Base-by-base conservation (phyloP, 2,888 invertebrate genomes). In the Hirtodrosophila histrioides region DNA sequence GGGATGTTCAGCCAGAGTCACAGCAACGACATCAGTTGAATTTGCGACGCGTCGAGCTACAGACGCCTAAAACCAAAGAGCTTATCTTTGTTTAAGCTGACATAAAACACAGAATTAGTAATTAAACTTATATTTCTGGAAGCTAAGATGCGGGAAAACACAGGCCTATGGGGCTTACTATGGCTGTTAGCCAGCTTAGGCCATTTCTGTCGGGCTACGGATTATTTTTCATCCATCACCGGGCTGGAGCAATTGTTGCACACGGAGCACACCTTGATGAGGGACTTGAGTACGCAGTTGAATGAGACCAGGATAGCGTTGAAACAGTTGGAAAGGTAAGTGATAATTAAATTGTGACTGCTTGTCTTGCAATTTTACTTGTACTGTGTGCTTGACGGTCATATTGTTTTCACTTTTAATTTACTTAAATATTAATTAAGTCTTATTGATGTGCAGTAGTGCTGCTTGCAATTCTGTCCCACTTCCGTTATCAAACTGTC, bases 211-310 rank as follows among this genome's bases (percentile, higher is more conserved):
- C 57, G 44, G 23, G 75, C 84, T 5, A 58, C 85, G 55, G 75
- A 91, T 89, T 79, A 82, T 36, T 90, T 88, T 50, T 89, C 91
- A 10, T 89, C 91, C 29, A 74, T 90, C 11, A 84, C 81, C 9
- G 90, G 89, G 10, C 55, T 90, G 44, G 90, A 90, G 53, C 75
- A 75, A 31, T 54, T 90, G 12, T 46, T 90, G 29, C 78, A 83
- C 23, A 90, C 90, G 11, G 90, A 90, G 67, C 70, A 86, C 48
- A 73, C 78, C 35, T 57, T 90, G 40, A 49, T 87, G 56, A 29
- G 33, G 7, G 88, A 90, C 35, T 58, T 90, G 6, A 77, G 76
- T 11, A 37, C 78, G 6, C 88, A 84, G 55, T 53, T 90, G 31
- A 62, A 65, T 11, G 56, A 66, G 12, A 74, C 81, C 1, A 78